Evolutionary conservation across 2,888 invertebrate species (phyloP), one percentile per base, ranked within the genome.

Genomic region (Drosophila melanocephala): DNA sequence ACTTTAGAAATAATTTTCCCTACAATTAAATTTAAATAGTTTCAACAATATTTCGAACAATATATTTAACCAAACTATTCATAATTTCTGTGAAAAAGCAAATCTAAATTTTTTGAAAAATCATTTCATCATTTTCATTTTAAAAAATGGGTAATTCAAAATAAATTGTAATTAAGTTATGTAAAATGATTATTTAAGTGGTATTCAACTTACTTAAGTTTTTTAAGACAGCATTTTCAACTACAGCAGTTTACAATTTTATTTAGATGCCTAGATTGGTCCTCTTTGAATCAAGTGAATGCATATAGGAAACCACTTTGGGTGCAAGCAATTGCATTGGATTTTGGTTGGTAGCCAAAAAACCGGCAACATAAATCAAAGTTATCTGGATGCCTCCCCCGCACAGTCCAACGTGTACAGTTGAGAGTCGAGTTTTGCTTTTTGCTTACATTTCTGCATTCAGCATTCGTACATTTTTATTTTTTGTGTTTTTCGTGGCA

Each of bases 311-410:
- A 62, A 39, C 5, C 28, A n/a, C n/a, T 76, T 53, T 56, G 51
- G 42, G 42, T 62, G 64, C 37, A 60, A 73, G 12, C 28, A 62
- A 69, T 75, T 64, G 59, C 51, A 51, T 71, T 79, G 37, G 59
- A 63, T 63, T 77, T 71, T 78, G 60, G 63, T 67, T 50, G 42
- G 33, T 26, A 44, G 58, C 68, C 72, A 68, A 66, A n/a, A n/a
- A 57, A 35, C 42, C 7, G 67, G 7, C 55, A 60, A 7, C 57
- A 83, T 89, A 84, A 89, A 89, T 89, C 87, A 84, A 75, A 73
- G 75, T 55, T 68, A 80, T 77, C 75, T 70, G 52, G 55, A 32
- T 35, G 26, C 53, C 39, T 50, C 26, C 26, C n/a, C 28, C 62
- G 28, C 39, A 14, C 58, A 53, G n/a, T 19, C 37, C 33, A n/a